These are phyloP conservation scores for Pseudopleuronectes americanus DNA, from an alignment of 2,797 vertebrate species.

Conservation along the genomic window DNA sequence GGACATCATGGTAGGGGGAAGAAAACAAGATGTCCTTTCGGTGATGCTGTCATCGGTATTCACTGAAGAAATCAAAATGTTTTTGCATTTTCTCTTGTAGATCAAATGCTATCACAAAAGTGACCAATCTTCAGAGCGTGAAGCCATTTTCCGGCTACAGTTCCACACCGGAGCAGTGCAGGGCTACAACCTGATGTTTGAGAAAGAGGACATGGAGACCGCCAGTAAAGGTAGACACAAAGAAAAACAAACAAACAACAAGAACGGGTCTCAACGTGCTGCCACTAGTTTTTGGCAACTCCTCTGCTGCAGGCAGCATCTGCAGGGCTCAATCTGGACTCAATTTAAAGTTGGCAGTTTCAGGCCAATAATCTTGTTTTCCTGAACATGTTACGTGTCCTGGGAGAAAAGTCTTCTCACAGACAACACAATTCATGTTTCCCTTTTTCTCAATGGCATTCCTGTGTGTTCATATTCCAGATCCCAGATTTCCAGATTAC, in stretches of 20 bases:
- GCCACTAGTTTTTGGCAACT: conserved; percentile 26
- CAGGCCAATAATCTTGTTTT: conserved; percentile 59
- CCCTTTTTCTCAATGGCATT: conserved; percentile 33
- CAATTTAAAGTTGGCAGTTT: conserved; percentile 55
- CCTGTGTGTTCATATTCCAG: conserved; percentile 79
- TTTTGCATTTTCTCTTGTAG: conserved; percentile 66
- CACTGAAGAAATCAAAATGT: neutral
- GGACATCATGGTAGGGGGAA: conserved; percentile 91
- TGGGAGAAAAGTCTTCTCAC: conserved; percentile 32
- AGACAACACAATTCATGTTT: conserved; percentile 41
- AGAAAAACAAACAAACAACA: conserved; percentile 11
- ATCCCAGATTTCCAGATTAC: conserved; percentile 91
- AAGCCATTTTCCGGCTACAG: conserved; percentile 92
- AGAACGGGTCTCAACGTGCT: conserved; percentile 54
- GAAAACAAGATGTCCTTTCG: neutral
- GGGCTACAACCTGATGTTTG: conserved; percentile 87
- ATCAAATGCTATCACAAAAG: conserved; percentile 95
- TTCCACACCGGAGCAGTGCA: conserved; percentile 95
- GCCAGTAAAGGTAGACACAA: conserved; percentile 88
- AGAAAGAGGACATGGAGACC: conserved; percentile 92
- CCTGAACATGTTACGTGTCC: conserved; percentile 49
- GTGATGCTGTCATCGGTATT: neutral
- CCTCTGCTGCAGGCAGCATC: conserved; percentile 32
- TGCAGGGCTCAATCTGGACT: conserved; percentile 51
- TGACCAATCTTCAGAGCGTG: conserved; percentile 84